Conservation (phyloP, 2,888 invertebrate species). For the Shargacucullia verbasci region DNA sequence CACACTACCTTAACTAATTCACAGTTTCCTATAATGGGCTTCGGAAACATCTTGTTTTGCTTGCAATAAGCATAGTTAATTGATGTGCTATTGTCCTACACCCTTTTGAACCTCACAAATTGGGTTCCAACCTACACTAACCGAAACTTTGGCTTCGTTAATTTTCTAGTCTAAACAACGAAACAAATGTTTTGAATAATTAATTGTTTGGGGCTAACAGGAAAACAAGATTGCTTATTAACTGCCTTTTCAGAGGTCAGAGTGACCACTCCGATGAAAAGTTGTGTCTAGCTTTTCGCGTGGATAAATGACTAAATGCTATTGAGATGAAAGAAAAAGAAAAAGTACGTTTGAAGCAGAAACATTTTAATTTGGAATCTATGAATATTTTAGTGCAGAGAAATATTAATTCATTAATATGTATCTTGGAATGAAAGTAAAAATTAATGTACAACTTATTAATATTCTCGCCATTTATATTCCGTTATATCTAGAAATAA, state of each 20-base stretch:
- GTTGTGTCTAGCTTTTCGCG: constrained; percentile 12
- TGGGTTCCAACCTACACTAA: not conserved
- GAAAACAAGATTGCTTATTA: constrained; percentile 15
- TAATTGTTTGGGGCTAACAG: constrained; percentile 25
- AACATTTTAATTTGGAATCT: not conserved
- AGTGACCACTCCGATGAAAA: constrained; percentile 4
- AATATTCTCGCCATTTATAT: no score
- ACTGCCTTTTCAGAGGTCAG: constrained; percentile 14
- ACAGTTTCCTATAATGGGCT: no score
- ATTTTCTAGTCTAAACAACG: constrained; percentile 30
- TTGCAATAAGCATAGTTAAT: not conserved
- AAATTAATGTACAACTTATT: constrained; percentile 6
- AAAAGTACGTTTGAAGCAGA: constrained; percentile 10
- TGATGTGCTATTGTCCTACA: no score
- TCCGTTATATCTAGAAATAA: no score
- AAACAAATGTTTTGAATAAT: constrained; percentile 38
- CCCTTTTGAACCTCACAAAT: constrained; percentile 12
- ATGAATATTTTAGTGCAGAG: constrained; percentile 25
- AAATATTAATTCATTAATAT: constrained; percentile 14
- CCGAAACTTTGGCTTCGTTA: constrained; percentile 25
- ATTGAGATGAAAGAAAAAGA: not conserved
- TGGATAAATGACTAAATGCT: constrained; percentile 15
- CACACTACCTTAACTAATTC: no score
- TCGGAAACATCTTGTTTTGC: no score
- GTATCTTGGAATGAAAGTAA: constrained; percentile 5